Base-by-base conservation (phyloP, 1,140 invertebrate genomes). In the Zeugodacus cucurbitae region DNA sequence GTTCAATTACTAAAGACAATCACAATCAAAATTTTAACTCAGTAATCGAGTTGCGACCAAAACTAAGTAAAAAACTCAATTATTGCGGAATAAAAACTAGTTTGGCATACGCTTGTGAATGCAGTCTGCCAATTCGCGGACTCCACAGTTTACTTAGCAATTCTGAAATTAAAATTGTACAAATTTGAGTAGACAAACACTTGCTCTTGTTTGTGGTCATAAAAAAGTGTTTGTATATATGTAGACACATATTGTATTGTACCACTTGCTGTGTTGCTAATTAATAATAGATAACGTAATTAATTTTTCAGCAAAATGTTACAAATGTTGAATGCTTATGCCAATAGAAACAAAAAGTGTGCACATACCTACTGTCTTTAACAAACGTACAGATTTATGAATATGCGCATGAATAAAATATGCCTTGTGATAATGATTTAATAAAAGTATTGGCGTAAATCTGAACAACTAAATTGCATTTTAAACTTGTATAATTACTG, bases 231-330 rank as follows among this genome's bases (percentile, higher is more conserved):
- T n/a, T n/a, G 3, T 11, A 82, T n/a, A 14, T n/a, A 78, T 34
- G 26, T n/a, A 17, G 22, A 32, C 41, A 37, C 8, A 41, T 70
- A 70, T 44, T 44, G 41, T 8, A 44, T 0, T 7, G 34, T 22
- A 3, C 1, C 32, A 41, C 34, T 74, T 74, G 32, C 41, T 17
- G 10, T 14, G 70, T 29, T 22, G 26, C 70, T 82, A 82, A 82
- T 82, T 82, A 48, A 82, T 41, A 82, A 82, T 26, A 44, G 74
- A 82, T 48, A n/a, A 82, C 37, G n/a, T n/a, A 48, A 48, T 82
- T 82, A 82, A 82, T 26, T 82, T 82, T 82, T 82, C 74, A 82
- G n/a, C 22, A n/a, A 82, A 82, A 82, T 48, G n/a, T 82, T 82
- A 26, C 41, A 14, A 48, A 41, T 26, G 2, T 82, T 82, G 0